A percentile compares a stretch with the other conserved stretches of the same genome.
These are phyloP conservation scores for Nannoperca australis DNA, from an alignment of 2,797 vertebrate genomes.

Conservation along the genomic window DNA sequence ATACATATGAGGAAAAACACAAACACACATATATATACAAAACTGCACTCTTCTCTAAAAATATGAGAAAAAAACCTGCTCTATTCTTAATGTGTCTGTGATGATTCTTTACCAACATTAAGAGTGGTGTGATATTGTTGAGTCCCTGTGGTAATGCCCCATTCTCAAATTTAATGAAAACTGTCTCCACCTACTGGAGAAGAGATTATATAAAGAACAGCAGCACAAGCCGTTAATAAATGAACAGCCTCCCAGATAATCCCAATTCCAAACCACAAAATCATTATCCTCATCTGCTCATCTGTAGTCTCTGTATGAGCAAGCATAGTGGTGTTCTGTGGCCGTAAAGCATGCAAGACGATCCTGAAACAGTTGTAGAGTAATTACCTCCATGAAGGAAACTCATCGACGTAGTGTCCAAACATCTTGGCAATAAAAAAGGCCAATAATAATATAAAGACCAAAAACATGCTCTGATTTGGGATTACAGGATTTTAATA, in stretches of 20 bases:
- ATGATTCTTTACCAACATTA: not conserved
- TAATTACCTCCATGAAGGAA: slow-evolving; percentile 16
- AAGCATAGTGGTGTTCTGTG: not conserved
- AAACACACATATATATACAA: too few relatives aligned
- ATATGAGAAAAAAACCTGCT: not conserved
- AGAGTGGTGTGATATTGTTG: not conserved
- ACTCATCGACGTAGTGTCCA: not conserved
- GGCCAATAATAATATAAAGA: not conserved
- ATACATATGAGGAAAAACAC: not conserved
- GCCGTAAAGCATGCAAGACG: not conserved
- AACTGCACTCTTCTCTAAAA: not conserved
- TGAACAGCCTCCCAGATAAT: not conserved
- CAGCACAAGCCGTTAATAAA: not conserved
- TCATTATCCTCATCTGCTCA: not conserved
- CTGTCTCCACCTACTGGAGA: slow-evolving; percentile 45
- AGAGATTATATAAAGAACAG: not conserved
- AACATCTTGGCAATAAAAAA: slow-evolving; percentile 8
- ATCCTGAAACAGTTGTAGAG: not conserved
- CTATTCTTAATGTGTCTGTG: not conserved
- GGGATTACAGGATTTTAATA: slow-evolving; percentile 29
- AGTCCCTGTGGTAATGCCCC: not conserved
- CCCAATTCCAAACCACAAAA: slow-evolving; percentile 6
- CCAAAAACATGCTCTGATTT: not conserved
- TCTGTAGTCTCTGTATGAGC: not conserved
- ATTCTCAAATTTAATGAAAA: not conserved